Percentiles rank a stretch among this genome's conserved stretches.
Evolutionary conservation across 2,888 invertebrate genomes (phyloP).

Genomic region (Automeris io): DNA sequence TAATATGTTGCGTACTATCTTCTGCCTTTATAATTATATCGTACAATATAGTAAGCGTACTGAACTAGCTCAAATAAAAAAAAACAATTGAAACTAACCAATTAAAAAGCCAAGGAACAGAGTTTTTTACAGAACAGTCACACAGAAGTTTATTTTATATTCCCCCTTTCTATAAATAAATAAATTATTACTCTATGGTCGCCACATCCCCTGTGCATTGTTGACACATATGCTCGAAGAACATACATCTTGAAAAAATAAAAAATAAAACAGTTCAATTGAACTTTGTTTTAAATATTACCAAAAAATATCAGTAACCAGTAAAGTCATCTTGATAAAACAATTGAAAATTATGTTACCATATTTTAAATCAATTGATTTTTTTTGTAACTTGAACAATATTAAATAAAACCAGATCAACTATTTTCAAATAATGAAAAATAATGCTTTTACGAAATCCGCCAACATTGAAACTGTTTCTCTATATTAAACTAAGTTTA

Average conservation of each 20-base stretch:
- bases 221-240: too few species aligned
- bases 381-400: not conserved
- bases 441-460: not conserved
- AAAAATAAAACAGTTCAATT: too few species aligned
- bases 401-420: not conserved
- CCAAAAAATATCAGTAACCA: too few species aligned
- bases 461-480: not conserved
- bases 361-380: too few species aligned
- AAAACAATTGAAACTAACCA: slow-evolving; percentile 48
- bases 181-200: slow-evolving; percentile 37
- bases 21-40: slow-evolving; percentile 47
- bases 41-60: slow-evolving; percentile 73
- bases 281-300: too few species aligned
- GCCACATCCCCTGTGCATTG: slow-evolving; percentile 14
- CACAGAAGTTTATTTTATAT: slow-evolving; percentile 7
- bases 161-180: slow-evolving; percentile 33
- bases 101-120: slow-evolving; percentile 44
- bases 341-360: too few species aligned
- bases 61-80: slow-evolving; percentile 56
- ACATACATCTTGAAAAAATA: too few species aligned
- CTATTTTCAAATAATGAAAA: not conserved
- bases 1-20: slow-evolving; percentile 23
- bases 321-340: too few species aligned
- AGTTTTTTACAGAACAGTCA: slow-evolving; percentile 26
- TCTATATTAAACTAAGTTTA: too few species aligned